These are phyloP conservation scores for Eira barbara DNA, from an alignment of 2,113 vertebrate genomes.

Conservation along the genomic window DNA sequence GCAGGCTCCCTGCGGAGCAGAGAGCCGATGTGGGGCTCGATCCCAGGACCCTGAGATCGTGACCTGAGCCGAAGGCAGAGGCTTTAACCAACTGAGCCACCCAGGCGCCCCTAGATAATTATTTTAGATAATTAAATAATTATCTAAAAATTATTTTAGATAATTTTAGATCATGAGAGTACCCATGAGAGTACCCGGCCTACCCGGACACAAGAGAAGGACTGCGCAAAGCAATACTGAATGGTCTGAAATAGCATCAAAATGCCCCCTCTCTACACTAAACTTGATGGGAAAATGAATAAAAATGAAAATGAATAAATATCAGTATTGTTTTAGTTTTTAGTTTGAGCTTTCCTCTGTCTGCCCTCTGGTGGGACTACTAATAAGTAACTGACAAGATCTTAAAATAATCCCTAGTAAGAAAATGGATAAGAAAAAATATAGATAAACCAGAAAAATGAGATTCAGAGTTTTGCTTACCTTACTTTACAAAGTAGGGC, in stretches of 20 bases:
- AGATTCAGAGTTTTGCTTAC: neutral
- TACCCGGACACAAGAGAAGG: neutral
- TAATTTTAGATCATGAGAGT: too few species aligned
- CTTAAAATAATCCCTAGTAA: neutral
- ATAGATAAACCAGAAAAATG: neutral
- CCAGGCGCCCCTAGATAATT: too few species aligned
- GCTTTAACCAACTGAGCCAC: too few species aligned
- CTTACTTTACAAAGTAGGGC: neutral
- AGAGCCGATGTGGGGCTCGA: too few species aligned
- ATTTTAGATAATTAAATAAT: neutral
- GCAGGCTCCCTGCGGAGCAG: too few species aligned
- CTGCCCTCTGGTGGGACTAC: neutral
- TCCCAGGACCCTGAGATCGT: too few species aligned
- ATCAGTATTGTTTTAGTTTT: neutral
- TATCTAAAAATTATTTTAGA: too few species aligned
- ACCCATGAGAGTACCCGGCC: neutral
- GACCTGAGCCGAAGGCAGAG: too few species aligned
- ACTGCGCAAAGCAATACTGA: neutral
- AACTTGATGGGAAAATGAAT: neutral
- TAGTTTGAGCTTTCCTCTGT: neutral
- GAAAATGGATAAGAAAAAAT: neutral
- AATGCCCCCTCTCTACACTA: rapidly evolving
- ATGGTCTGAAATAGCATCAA: neutral
- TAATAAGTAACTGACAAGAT: neutral
- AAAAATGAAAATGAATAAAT: neutral